A percentile compares a stretch with the other conserved stretches of the same genome.
Evolutionary conservation across 2,113 vertebrate species (phyloP).

Genomic region (Arvicanthis niloticus): DNA sequence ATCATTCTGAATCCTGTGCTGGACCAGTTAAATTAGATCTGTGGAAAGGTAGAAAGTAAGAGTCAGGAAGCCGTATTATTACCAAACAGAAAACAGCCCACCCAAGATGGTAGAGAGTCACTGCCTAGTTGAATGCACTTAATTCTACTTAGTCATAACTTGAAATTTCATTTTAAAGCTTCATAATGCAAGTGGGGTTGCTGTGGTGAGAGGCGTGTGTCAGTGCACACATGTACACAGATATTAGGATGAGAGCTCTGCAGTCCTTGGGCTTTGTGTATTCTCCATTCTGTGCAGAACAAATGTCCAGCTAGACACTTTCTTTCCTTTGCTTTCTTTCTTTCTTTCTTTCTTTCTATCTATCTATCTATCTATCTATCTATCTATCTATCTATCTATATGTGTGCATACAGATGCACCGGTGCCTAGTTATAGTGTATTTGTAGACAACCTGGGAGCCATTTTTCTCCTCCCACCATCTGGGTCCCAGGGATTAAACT

Average conservation of each 20-base stretch:
- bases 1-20: neutral
- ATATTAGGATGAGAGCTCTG: neutral
- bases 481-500: neutral
- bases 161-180: slow-evolving; percentile 19
- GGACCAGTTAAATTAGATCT: slow-evolving; percentile 13
- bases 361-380: no score
- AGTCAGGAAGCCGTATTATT: neutral
- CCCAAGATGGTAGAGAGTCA: neutral
- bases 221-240: neutral
- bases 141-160: slow-evolving; percentile 7
- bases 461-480: neutral
- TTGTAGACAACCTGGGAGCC: neutral
- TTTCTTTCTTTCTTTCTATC: no score
- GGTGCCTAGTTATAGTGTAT: neutral
- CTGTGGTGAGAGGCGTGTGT: neutral
- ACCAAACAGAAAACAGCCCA: neutral
- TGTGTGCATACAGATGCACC: no score
- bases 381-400: neutral
- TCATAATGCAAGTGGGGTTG: neutral
- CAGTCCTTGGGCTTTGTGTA: neutral
- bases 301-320: neutral
- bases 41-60: neutral
- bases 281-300: neutral
- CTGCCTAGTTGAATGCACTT: slow-evolving; percentile 15
- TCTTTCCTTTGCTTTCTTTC: neutral